Evolutionary conservation across 2,113 vertebrate genomes (phyloP).

Genomic region (Gambusia holbrooki): DNA sequence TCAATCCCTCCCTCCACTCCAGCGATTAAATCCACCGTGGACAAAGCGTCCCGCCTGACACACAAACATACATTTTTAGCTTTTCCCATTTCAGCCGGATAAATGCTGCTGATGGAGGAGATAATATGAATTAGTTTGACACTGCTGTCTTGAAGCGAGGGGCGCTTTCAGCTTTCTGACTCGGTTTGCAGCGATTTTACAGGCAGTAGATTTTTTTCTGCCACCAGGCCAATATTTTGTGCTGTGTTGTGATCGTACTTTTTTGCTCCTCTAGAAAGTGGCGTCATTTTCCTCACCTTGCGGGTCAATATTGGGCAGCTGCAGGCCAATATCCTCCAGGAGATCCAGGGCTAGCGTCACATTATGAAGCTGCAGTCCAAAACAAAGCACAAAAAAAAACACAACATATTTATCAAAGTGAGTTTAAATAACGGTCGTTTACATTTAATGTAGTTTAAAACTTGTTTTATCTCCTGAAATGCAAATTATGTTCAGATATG

Average conservation of each 20-base stretch:
- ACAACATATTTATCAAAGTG: not conserved
- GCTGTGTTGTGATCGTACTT: not conserved
- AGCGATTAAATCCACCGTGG: slow-evolving; percentile 43
- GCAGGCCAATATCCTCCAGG: slow-evolving; percentile 80
- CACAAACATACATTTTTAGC: slow-evolving; percentile 32
- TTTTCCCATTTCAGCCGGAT: slow-evolving; percentile 35
- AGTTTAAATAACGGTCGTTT: not conserved
- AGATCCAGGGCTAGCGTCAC: slow-evolving; percentile 89
- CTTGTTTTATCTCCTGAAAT: not conserved
- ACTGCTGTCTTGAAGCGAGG: slow-evolving; percentile 4
- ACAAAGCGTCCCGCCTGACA: slow-evolving; percentile 12
- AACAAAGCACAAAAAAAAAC: not conserved
- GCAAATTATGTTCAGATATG: not conserved
- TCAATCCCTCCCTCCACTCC: slow-evolving; percentile 19
- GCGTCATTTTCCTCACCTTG: slow-evolving; percentile 80
- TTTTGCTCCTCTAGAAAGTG: not conserved
- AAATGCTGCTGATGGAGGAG: slow-evolving; percentile 34
- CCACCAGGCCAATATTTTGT: no score
- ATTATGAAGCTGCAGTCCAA: slow-evolving; percentile 85
- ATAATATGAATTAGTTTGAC: slow-evolving; percentile 41
- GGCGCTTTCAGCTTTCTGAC: slow-evolving; percentile 5
- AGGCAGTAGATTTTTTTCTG: not conserved
- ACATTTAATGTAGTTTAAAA: not conserved
- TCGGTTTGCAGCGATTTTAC: not conserved
- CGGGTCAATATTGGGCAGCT: slow-evolving; percentile 78